phyloP scores from a whole-genome alignment of 2,888 invertebrate species.

The Mellilla xanthometata region DNA sequence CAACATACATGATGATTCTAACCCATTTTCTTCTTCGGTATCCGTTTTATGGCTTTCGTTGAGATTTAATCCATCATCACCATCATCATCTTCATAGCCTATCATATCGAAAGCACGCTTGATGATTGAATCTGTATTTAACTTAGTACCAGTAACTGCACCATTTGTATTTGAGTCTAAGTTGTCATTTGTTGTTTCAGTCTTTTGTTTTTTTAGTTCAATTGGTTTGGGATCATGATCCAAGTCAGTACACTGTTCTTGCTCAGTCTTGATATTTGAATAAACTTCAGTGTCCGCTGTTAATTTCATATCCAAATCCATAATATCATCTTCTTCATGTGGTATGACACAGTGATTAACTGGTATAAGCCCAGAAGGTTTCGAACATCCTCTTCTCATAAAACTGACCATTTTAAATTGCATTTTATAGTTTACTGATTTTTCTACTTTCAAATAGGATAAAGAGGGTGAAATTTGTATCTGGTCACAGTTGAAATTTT shows the following conservation, averaged over 20 bases:
- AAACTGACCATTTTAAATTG: conserved; percentile 50
- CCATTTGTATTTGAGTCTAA: too few species aligned
- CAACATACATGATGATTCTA: conserved; percentile 17
- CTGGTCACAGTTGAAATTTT: conserved; percentile 43
- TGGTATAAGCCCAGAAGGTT: conserved; percentile 45
- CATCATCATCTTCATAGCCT: conserved; percentile 29
- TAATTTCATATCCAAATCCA: conserved; percentile 31
- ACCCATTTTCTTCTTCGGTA: too few species aligned
- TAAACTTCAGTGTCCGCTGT: neutral
- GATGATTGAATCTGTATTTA: too few species aligned
- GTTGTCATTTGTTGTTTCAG: too few species aligned
- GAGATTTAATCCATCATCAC: conserved; percentile 9
- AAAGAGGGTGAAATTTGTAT: conserved; percentile 49
- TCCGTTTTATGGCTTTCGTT: too few species aligned
- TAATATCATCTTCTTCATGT: conserved; percentile 41
- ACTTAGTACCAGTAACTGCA: too few species aligned
- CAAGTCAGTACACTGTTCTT: too few species aligned
- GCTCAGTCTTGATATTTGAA: neutral
- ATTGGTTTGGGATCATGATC: too few species aligned
- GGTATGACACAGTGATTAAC: conserved; percentile 43
- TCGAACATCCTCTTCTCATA: neutral
- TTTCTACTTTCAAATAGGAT: conserved; percentile 47
- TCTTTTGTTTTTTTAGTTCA: too few species aligned
- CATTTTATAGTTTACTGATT: conserved; percentile 43
- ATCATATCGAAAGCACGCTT: too few species aligned